Percentiles rank a stretch among this genome's conserved stretches.
Conservation (phyloP, 1,140 invertebrate genomes). For the Grapholita molesta region DNA sequence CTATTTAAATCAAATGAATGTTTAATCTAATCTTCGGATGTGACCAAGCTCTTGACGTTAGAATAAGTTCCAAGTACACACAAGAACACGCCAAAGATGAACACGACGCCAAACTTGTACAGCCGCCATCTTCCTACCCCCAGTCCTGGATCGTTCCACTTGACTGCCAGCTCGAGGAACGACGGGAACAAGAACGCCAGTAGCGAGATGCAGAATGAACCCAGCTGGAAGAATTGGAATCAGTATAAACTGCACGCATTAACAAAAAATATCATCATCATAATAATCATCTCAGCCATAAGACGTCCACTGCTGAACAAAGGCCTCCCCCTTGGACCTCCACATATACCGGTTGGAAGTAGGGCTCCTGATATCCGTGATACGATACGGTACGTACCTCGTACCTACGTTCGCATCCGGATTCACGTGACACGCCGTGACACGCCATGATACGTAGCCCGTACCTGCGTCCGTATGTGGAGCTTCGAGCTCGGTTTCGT, state of each 20-base stretch:
- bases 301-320: too few relatives aligned
- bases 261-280: neutral
- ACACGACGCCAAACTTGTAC: conserved; percentile 82
- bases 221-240: conserved; percentile 50
- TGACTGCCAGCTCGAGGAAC: conserved; percentile 86
- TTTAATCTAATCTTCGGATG: neutral
- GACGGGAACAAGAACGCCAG: conserved; percentile 93
- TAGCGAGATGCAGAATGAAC: conserved; percentile 85
- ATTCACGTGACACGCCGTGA: too few relatives aligned
- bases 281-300: too few relatives aligned
- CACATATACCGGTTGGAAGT: too few relatives aligned
- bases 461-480: too few relatives aligned
- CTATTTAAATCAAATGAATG: neutral
- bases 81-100: conserved; percentile 83
- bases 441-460: too few relatives aligned
- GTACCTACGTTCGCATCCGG: too few relatives aligned
- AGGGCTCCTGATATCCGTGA: too few relatives aligned
- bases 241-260: neutral
- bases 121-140: conserved; percentile 80
- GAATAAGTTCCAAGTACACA: conserved; percentile 87
- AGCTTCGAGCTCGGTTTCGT: too few relatives aligned
- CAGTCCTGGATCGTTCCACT: conserved; percentile 81
- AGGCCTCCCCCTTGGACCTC: too few relatives aligned
- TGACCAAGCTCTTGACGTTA: conserved; percentile 73
- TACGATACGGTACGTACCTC: too few relatives aligned